Evolutionary conservation across 1,140 invertebrate species (phyloP).

Genomic region (Steinernema khuongi): DNA sequence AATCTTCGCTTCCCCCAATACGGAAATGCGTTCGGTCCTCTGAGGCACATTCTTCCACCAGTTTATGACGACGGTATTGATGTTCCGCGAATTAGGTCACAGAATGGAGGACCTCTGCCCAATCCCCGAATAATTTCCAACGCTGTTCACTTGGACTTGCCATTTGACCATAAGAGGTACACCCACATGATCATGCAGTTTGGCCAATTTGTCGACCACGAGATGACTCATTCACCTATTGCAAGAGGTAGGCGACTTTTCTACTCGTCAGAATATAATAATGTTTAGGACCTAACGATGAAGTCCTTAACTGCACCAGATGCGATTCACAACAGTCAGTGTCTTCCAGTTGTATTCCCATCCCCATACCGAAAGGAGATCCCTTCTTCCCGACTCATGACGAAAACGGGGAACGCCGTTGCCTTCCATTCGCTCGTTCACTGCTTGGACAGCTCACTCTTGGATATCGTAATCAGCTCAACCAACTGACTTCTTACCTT

Average conservation of each 20-base stretch:
- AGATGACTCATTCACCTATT: slow-evolving; percentile 51
- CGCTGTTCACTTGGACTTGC: slow-evolving; percentile 73
- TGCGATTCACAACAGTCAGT: slow-evolving; percentile 56
- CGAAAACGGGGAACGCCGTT: slow-evolving; percentile 73
- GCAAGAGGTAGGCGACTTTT: slow-evolving; percentile 25
- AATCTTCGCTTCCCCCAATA: slow-evolving; percentile 82
- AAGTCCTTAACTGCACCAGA: slow-evolving; percentile 53
- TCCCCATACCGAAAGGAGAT: slow-evolving; percentile 47
- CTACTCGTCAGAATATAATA: background rate
- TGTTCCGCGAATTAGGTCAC: slow-evolving; percentile 62
- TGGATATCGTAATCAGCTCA: slow-evolving; percentile 59
- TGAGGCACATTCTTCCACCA: slow-evolving; percentile 74
- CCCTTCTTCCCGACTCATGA: slow-evolving; percentile 65
- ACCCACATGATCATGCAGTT: slow-evolving; percentile 58
- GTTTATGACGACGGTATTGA: slow-evolving; percentile 84
- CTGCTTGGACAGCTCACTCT: slow-evolving; percentile 77
- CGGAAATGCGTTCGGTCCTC: slow-evolving; percentile 82
- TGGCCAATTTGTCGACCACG: slow-evolving; percentile 52
- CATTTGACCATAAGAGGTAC: slow-evolving; percentile 62
- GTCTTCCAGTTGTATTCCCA: slow-evolving; percentile 54
- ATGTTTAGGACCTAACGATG: slow-evolving; percentile 55
- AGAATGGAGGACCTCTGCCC: slow-evolving; percentile 69
- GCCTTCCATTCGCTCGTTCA: slow-evolving; percentile 87
- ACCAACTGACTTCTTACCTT: slow-evolving; percentile 64
- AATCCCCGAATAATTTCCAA: slow-evolving; percentile 80